These are phyloP conservation scores for Caenorhabditis parvicauda DNA, from an alignment of 2,888 invertebrate genomes.

Conservation along the genomic window DNA sequence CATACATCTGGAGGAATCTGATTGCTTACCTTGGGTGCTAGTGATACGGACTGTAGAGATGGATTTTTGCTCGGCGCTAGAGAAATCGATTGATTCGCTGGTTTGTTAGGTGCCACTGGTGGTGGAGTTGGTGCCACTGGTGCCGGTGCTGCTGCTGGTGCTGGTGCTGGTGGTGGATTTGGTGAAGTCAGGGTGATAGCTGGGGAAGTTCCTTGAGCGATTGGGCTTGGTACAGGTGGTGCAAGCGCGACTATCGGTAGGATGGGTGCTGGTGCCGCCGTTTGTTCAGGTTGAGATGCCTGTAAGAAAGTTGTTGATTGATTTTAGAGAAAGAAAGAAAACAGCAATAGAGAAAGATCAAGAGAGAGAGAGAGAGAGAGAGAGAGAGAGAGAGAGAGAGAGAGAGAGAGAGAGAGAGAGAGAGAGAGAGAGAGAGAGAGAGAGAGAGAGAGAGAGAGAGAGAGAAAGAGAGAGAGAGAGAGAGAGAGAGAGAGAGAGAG, in stretches of 20 bases:
- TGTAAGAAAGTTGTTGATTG: neutral
- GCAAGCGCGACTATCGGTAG: neutral
- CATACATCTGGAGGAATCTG: neutral
- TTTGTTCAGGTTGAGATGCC: too few species aligned
- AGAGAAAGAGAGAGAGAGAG: conserved; percentile 11
- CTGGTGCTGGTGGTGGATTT: too few species aligned
- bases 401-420: neutral
- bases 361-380: neutral
- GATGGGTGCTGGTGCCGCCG: too few species aligned
- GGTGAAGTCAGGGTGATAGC: too few species aligned
- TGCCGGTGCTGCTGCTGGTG: too few species aligned
- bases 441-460: conserved; percentile 12
- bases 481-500: conserved; percentile 18
- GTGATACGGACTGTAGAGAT: neutral
- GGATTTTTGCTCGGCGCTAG: neutral
- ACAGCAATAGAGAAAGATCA: neutral
- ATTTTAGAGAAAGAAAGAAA: neutral
- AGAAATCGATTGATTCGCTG: neutral
- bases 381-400: conserved; percentile 14
- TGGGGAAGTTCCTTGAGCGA: too few species aligned
- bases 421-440: conserved; percentile 8
- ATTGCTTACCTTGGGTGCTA: neutral
- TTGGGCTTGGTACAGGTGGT: too few species aligned
- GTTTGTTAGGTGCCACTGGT: too few species aligned
- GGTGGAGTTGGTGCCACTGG: too few species aligned